phyloP scores from a whole-genome alignment of 2,888 invertebrate species.

The Encarsia formosa region DNA sequence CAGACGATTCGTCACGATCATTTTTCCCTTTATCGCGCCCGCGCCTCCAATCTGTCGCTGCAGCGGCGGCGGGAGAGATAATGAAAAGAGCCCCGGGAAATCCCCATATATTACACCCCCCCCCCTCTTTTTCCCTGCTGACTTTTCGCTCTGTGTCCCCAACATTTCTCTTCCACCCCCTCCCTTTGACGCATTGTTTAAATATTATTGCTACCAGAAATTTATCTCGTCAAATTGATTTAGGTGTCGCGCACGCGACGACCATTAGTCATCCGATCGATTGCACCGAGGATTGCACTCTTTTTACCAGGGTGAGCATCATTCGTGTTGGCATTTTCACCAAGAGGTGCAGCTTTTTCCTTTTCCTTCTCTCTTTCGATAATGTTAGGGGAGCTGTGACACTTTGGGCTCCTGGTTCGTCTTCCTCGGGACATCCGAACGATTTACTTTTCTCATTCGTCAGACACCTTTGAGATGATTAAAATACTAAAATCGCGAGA shows the following conservation, averaged over 20 bases:
- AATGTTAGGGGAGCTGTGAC: no score
- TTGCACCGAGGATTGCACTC: no score
- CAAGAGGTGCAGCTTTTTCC: no score
- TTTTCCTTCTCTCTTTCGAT: no score
- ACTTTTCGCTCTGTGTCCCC: neutral
- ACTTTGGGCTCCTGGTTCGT: no score
- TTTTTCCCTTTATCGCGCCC: constrained; percentile 31
- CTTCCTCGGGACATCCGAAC: no score
- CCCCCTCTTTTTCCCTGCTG: neutral
- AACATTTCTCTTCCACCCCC: neutral
- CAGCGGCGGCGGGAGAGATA: constrained; percentile 14
- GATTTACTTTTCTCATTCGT: no score
- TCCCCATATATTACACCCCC: neutral
- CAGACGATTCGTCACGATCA: constrained; percentile 40
- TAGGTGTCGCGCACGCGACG: neutral
- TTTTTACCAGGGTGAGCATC: no score
- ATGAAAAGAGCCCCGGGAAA: constrained; percentile 24
- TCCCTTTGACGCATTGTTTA: neutral
- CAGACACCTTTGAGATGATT: no score
- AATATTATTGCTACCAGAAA: neutral
- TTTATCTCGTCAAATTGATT: neutral
- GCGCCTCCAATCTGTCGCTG: constrained; percentile 19
- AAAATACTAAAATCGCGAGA: no score
- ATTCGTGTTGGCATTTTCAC: no score
- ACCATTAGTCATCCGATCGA: no score